These are phyloP conservation scores for Chaetodon trifascialis DNA, from an alignment of 2,113 vertebrate species.

Conservation along the genomic window DNA sequence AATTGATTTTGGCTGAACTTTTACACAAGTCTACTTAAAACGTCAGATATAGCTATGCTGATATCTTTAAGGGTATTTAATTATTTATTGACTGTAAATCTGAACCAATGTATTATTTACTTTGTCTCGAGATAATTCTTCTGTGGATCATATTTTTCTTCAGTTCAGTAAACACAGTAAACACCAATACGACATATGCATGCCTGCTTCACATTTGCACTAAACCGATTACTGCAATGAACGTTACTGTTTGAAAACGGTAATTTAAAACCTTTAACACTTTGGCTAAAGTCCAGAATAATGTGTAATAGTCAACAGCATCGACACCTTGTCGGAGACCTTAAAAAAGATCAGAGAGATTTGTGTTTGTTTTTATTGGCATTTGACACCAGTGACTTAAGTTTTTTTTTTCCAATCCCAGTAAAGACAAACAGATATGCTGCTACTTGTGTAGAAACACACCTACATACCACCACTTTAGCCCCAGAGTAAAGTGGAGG, in stretches of 20 bases:
- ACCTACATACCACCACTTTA: not conserved
- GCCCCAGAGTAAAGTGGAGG: not conserved
- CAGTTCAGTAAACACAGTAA: not conserved
- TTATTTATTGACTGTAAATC: not conserved
- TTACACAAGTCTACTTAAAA: too few relatives aligned
- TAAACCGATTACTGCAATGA: too few relatives aligned
- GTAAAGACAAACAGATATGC: not conserved
- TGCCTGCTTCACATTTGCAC: too few relatives aligned
- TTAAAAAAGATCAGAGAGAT: not conserved
- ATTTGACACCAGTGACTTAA: not conserved
- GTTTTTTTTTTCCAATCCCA: not conserved
- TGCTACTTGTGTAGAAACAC: not conserved
- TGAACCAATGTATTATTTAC: not conserved
- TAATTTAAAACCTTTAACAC: too few relatives aligned
- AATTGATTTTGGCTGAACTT: too few relatives aligned
- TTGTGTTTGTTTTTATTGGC: not conserved
- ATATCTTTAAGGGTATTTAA: not conserved
- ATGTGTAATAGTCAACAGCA: not conserved
- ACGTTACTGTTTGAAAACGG: too few relatives aligned
- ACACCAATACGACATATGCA: too few relatives aligned
- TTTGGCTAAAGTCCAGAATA: not conserved
- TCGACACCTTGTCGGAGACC: not conserved
- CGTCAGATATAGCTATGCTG: too few relatives aligned
- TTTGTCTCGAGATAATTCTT: not conserved
- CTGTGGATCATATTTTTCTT: not conserved